These are phyloP conservation scores for Nyctibius bracteatus DNA, from an alignment of 2,113 vertebrate species.

Conservation along the genomic window DNA sequence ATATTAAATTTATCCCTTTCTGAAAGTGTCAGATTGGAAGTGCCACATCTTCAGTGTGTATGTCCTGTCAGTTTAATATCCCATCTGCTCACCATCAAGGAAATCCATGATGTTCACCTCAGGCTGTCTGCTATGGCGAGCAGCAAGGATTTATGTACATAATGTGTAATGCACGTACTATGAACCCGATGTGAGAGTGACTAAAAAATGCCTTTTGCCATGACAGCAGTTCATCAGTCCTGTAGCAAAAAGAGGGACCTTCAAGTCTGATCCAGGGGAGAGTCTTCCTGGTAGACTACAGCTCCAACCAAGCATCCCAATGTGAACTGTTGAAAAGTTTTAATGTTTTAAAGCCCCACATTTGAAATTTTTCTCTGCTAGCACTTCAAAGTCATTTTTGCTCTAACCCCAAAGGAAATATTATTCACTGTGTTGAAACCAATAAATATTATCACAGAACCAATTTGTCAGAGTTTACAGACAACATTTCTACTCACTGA, in stretches of 20 bases:
- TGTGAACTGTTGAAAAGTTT: not conserved
- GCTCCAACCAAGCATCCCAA: not conserved
- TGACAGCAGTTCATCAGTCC: not conserved
- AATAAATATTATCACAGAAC: not conserved
- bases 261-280: not conserved
- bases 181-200: not conserved
- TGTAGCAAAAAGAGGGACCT: not conserved
- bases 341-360: not conserved
- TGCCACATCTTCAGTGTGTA: not conserved
- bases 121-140: not conserved
- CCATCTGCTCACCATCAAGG: not conserved
- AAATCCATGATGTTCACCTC: not conserved
- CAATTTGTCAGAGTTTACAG: not conserved
- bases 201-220: not conserved
- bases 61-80: not conserved
- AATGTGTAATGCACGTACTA: fast-evolving
- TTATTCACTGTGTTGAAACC: not conserved
- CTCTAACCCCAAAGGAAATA: not conserved
- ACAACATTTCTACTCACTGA: not conserved
- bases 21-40: not conserved
- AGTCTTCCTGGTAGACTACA: not conserved
- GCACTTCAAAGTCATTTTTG: not conserved
- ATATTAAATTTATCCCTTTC: not conserved
- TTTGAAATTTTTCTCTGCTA: not conserved
- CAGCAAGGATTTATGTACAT: not conserved